Evolutionary conservation across 64 coral and sea anemone genomes (phyloP), one percentile per base, ranked within the genome.

Genomic region (Montipora capricornis): DNA sequence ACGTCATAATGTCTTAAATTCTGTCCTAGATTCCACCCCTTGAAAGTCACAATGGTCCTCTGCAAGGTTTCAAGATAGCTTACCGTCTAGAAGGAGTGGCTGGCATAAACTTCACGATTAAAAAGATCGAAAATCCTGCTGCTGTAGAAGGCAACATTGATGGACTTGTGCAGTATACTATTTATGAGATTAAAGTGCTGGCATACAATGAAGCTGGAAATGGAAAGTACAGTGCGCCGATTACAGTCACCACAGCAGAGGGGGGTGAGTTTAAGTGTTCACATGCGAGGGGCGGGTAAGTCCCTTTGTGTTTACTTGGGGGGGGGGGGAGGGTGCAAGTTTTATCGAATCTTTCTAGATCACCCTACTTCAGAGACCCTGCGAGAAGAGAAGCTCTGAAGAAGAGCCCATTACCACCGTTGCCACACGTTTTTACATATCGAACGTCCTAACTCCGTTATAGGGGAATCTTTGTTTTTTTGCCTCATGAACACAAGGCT

Each of bases 151-250:
- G 90, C 4, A 97, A 90, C 12, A 89, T 97, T 5, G 92, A 94
- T 49, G 93, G 89, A 20, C 70, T 97, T 12, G 26, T 97, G 26
- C 89, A 89, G 73, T 97, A 86, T 49, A 97, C 96, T 73, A 84
- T 82, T 44, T 97, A 97, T 26, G 93, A 95, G 29, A 84, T 91
- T 67, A 97, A 94, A 78, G 96, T 97, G 37, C 90, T 80, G 29
- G 96, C 96, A 4, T 87, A 92, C 47, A 97, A 97, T 61, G 68
- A 84, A 7, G 96, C 96, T 59, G 96, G 93, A 3, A 12, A 93
- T 29, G 96, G 96, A 15, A 85, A 64, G 47, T 95, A 79, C 37
- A 95, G 93, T 80, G 14, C 16, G 19, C 46, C 73, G 9, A 75
- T 75, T 29, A 90, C 76, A 15, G 88, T 94, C 15, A 97, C 88